Base-by-base conservation (phyloP, 2,888 invertebrate genomes). In the Drosophila parthenogenetica region DNA sequence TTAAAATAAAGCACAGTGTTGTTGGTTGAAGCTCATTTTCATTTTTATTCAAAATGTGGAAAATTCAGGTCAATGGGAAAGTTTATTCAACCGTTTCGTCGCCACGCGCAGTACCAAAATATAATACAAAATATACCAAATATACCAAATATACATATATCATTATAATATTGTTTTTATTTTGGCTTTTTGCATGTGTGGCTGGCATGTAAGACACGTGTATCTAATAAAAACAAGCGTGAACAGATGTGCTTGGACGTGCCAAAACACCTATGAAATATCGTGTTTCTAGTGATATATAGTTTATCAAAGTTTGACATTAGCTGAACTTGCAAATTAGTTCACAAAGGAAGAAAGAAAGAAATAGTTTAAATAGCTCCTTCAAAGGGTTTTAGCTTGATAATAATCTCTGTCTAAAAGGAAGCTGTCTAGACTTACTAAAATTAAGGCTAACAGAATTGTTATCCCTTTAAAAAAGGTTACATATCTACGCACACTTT, bases 21-120 rank as follows among this genome's bases (percentile, higher is more conserved):
- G 13, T 19, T 5, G 13, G 32, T 49, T 8, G 8, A 29, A 8
- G 11, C 10, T 14, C 10, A 32, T 42, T 43, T 4, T 57, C 37
- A 59, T 55, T 71, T 59, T 10, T 46, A 45, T 53, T 13, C 14
- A 45, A 73, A 51, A 63, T 50, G n/a, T 19, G 13, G 17, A 63
- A 63, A 73, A 89, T 89, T 82, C 68, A 74, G 89, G 82, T 89
- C 89, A 82, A 78, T 87, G 79, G 81, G 85, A 84, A 81, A 82
- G 86, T 81, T 82, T 81, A 78, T 81, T 87, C 81, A 81, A 87
- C 88, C 50, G 55, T 5, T 25, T 32, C 35, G 22, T 14, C 25
- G 35, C 25, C 61, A 65, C 35, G 57, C 45, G 49, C 84, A 54
- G 63, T 83, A 77, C 61, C 69, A 73, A 67, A 63, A 39, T 25